Conservation (phyloP, 2,113 vertebrate genomes). For the Poeciliopsis prolifica region DNA sequence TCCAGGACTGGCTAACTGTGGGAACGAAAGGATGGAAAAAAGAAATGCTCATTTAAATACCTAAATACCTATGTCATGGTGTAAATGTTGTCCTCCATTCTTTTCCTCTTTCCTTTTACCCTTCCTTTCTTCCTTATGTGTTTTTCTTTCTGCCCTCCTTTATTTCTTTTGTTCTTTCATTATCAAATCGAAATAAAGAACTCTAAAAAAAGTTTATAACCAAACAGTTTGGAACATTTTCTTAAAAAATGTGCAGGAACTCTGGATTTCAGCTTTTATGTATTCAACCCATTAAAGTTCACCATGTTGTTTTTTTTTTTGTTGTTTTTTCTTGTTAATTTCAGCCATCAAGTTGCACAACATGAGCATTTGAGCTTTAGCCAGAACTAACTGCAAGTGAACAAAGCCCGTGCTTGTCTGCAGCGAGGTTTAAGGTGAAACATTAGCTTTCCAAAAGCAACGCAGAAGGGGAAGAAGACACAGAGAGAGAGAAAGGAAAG, state of each 20-base stretch:
- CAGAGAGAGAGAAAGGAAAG: conserved; percentile 33
- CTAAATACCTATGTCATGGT: too few species aligned
- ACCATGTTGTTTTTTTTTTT: conserved; percentile 23
- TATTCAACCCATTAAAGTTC: conserved; percentile 19
- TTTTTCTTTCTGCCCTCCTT: too few species aligned
- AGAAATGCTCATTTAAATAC: too few species aligned
- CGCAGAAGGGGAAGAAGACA: conserved; percentile 18
- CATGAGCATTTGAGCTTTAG: conserved; percentile 32
- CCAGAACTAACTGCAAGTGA: conserved; percentile 30
- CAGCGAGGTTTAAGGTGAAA: conserved; percentile 47
- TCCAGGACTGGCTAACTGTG: too few species aligned
- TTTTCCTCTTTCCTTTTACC: too few species aligned
- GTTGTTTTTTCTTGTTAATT: conserved; percentile 25
- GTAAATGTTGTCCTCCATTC: too few species aligned
- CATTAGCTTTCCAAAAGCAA: conserved; percentile 46
- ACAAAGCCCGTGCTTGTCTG: conserved; percentile 71
- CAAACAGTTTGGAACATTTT: background rate
- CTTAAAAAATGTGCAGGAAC: background rate
- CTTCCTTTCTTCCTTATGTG: too few species aligned
- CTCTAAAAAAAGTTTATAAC: background rate
- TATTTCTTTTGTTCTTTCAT: too few species aligned
- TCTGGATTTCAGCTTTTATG: background rate
- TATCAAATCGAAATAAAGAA: too few species aligned
- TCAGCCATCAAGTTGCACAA: conserved; percentile 31
- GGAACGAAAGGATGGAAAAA: too few species aligned